Evolutionary conservation across 2,888 invertebrate species (phyloP).

Genomic region (Hirtodrosophila duncani): DNA sequence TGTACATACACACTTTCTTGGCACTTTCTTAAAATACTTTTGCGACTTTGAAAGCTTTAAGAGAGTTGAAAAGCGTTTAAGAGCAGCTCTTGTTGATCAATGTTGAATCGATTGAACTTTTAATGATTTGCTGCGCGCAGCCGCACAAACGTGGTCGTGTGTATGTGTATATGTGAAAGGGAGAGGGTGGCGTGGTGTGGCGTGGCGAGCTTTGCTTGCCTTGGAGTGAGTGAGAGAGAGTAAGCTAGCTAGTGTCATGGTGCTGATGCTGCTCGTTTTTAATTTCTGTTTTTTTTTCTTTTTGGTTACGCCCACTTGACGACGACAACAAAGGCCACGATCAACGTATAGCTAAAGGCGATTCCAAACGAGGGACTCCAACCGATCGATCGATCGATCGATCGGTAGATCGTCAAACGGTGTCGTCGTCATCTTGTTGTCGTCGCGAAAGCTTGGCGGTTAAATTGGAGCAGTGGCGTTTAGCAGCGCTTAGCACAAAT

Average conservation of each 20-base stretch:
- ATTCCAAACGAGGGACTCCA: conserved; percentile 24
- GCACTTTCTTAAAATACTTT: conserved; percentile 15
- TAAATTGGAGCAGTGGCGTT: conserved; percentile 66
- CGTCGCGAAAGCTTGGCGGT: conserved; percentile 55
- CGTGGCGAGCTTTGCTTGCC: no score
- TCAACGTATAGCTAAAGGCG: conserved; percentile 40
- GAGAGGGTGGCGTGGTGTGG: no score
- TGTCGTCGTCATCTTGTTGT: conserved; percentile 9
- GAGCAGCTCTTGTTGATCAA: conserved; percentile 20
- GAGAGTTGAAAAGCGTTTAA: conserved; percentile 1
- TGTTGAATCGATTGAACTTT: conserved; percentile 39
- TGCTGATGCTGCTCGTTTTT: conserved; percentile 75
- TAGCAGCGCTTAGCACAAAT: conserved; percentile 69
- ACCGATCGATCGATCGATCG: conserved; percentile 12
- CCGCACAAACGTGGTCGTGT: conserved; percentile 36
- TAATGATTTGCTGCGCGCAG: conserved; percentile 50
- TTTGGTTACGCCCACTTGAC: conserved; percentile 75
- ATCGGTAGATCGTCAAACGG: conserved; percentile 21
- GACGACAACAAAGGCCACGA: conserved; percentile 32
- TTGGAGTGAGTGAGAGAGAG: conserved; percentile 10
- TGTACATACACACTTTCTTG: no score
- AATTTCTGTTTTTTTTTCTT: conserved; percentile 21
- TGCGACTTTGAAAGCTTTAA: conserved; percentile 3
- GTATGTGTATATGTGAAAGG: no score
- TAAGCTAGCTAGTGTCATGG: conserved; percentile 38